Percentiles rank a stretch among this genome's conserved stretches.
Evolutionary conservation across 2,113 vertebrate species (phyloP).

Genomic region (Butorides virescens): DNA sequence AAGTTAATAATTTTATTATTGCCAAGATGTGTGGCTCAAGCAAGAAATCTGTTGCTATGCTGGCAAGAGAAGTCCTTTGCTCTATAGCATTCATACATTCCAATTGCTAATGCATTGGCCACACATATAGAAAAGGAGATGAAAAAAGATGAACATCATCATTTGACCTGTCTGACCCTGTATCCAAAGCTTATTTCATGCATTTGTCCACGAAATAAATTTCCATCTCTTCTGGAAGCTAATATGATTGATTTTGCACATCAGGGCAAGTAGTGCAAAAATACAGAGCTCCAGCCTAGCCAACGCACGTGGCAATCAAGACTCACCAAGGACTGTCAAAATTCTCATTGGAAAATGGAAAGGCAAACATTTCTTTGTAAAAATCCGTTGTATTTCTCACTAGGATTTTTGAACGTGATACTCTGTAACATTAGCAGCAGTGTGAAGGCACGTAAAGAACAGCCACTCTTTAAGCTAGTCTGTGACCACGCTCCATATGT

Average conservation of each 20-base stretch:
- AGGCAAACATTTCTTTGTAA: not conserved
- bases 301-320: not conserved
- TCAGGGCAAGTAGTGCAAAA: not conserved
- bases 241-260: not conserved
- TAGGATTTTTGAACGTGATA: not conserved
- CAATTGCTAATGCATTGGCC: not conserved
- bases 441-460: not conserved
- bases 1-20: constrained; percentile 41
- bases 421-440: not conserved
- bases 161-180: not conserved
- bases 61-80: not conserved
- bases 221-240: not conserved
- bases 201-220: not conserved
- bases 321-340: not conserved
- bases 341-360: not conserved
- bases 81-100: not conserved
- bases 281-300: not conserved
- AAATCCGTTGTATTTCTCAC: not conserved
- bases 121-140: not conserved
- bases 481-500: not conserved
- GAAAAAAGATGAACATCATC: not conserved
- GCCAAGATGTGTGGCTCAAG: constrained; percentile 8
- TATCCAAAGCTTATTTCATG: not conserved
- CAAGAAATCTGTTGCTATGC: not conserved
- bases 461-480: not conserved